Evolutionary conservation across 2,888 invertebrate species (phyloP).

Genomic region (Clitarchus hookeri): DNA sequence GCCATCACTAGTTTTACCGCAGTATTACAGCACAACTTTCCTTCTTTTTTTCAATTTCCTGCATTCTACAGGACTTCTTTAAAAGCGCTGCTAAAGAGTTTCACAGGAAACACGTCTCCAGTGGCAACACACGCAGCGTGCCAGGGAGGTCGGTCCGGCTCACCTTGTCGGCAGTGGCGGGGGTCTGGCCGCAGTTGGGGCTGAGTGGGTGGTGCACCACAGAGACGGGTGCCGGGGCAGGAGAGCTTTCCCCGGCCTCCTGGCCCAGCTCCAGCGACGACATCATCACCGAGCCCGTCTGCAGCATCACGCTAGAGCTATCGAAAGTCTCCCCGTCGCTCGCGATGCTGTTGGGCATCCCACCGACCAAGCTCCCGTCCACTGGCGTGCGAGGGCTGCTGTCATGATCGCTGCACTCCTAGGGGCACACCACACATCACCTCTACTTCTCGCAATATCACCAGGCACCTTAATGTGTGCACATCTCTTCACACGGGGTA

Average conservation of each 20-base stretch:
- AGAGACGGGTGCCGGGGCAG: conserved; percentile 51
- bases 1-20: too few species aligned
- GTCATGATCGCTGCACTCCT: conserved; percentile 54
- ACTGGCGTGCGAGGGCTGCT: conserved; percentile 64
- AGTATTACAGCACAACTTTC: too few species aligned
- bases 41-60: too few species aligned
- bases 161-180: background rate
- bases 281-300: conserved; percentile 26
- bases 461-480: too few species aligned
- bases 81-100: too few species aligned
- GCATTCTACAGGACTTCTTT: too few species aligned
- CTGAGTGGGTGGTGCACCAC: conserved; percentile 74
- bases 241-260: conserved; percentile 56
- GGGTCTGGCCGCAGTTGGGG: conserved; percentile 55
- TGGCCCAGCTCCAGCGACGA: conserved; percentile 57
- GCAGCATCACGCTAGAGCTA: background rate
- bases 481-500: too few species aligned
- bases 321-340: conserved; percentile 44
- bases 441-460: too few species aligned
- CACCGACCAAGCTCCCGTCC: conserved; percentile 57
- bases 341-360: conserved; percentile 54
- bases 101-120: too few species aligned
- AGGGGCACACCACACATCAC: too few species aligned
- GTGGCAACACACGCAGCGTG: background rate
- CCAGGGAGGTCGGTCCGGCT: background rate